Conservation (phyloP, 92 coral and sea anemone species). For the Plumapathes pennacea region DNA sequence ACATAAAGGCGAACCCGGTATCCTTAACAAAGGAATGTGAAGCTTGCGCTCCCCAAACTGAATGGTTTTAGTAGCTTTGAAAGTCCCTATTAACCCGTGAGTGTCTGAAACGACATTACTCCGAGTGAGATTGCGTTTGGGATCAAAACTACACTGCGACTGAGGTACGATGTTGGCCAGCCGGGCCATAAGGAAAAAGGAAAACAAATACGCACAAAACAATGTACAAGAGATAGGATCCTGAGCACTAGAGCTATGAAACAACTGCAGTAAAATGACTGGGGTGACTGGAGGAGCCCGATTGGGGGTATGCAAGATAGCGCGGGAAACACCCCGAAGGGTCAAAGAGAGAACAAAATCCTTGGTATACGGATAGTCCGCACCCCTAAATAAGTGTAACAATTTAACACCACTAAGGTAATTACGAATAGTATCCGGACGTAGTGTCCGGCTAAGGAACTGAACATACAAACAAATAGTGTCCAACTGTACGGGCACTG, state of each 20-base stretch:
- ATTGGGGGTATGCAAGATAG: slow-evolving; percentile 4
- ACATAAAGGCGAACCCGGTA: slow-evolving; percentile 9
- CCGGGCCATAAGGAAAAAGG: slow-evolving; percentile 29
- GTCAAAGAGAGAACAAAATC: slow-evolving; percentile 12
- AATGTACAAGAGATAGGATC: not conserved
- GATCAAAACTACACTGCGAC: not conserved
- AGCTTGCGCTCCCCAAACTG: slow-evolving; percentile 13
- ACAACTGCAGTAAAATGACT: slow-evolving; percentile 2
- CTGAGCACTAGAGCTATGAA: not conserved
- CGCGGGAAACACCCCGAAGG: slow-evolving; percentile 21
- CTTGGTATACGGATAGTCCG: slow-evolving; percentile 4
- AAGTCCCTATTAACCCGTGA: slow-evolving; percentile 13
- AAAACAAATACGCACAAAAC: slow-evolving; percentile 20
- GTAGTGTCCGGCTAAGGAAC: slow-evolving; percentile 12
- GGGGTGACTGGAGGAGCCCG: slow-evolving; percentile 11
- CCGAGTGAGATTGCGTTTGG: not conserved
- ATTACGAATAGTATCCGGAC: slow-evolving; percentile 23
- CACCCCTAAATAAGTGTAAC: slow-evolving; percentile 22
- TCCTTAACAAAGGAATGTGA: slow-evolving; percentile 8
- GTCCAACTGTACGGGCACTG: slow-evolving; percentile 14
- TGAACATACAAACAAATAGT: slow-evolving; percentile 14
- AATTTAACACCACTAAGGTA: slow-evolving; percentile 37
- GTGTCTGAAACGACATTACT: slow-evolving; percentile 1
- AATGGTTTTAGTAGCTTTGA: slow-evolving; percentile 25
- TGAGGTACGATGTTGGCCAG: slow-evolving; percentile 29